Conservation (phyloP, 1,140 invertebrate genomes). For the Dreissena rostriformis region DNA sequence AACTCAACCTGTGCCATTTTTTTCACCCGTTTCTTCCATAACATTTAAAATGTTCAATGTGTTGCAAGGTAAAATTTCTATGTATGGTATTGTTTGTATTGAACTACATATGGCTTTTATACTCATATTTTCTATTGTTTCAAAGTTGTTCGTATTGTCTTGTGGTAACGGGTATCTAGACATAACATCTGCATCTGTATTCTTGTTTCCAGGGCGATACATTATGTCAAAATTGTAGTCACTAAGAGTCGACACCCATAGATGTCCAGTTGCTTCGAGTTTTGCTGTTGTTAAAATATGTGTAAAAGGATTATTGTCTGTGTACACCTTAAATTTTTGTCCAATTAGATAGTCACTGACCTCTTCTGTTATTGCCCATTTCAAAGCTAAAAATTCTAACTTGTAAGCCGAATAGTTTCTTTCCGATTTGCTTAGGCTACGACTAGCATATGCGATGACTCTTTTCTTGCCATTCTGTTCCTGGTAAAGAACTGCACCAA, state of each 20-base stretch:
- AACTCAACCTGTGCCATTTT: not conserved
- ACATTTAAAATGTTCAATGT: not conserved
- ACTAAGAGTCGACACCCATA: constrained; percentile 21
- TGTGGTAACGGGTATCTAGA: constrained; percentile 14
- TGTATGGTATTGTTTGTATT: not conserved
- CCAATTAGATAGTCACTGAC: constrained; percentile 48
- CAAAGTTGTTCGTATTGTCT: not conserved
- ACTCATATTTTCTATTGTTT: not conserved
- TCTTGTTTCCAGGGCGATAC: constrained; percentile 26
- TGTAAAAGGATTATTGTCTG: constrained; percentile 51
- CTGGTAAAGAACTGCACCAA: constrained; percentile 48
- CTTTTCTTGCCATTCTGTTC: constrained; percentile 49
- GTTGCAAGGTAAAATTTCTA: not conserved
- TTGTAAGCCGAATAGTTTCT: constrained; percentile 52
- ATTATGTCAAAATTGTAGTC: constrained; percentile 36
- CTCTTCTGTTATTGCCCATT: constrained; percentile 43
- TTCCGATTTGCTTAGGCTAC: constrained; percentile 40
- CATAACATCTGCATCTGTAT: constrained; percentile 31
- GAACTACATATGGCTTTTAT: not conserved
- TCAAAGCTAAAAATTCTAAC: constrained; percentile 51
- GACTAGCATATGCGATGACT: constrained; percentile 57
- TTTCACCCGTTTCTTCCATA: not conserved
- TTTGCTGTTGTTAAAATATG: constrained; percentile 38
- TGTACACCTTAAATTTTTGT: constrained; percentile 36
- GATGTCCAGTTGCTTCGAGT: constrained; percentile 22